Evolutionary conservation across 2,797 vertebrate species (phyloP), one percentile per base, ranked within the genome.

Genomic region (Poliocrania exsul): DNA sequence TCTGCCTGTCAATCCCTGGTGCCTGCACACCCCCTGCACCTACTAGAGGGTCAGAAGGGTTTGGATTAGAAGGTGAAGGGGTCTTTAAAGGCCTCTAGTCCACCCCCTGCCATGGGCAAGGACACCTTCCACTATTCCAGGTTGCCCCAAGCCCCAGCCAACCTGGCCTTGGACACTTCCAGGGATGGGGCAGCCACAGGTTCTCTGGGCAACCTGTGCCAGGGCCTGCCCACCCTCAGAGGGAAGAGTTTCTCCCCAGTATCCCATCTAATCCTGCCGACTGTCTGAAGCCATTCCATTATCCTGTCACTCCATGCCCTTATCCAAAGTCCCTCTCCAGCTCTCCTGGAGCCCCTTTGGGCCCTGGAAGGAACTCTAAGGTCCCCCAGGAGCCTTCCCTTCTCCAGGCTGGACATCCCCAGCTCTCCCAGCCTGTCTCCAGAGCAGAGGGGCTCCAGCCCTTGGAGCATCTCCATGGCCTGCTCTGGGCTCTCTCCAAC

Each of bases 401-500:
- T 64, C 17, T 42, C 31, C 56, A 54, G 56, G 14, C 16, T 23
- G 49, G 56, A 1, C 26, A 11, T 5, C 14, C 42, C 26, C 66
- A 71, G 57, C 42, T 56, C 15, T 50, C 21, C 50, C 66, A 71
- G 31, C 18, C 65, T 19, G 35, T 29, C 13, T 56, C 19, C 72
- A 47, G 1, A 7, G 19, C 42, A 49, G 47, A 38, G 46, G 6
- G 2, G 9, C 33, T 47, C 56, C 65, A 56, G 42, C 37, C 44
- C 37, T 77, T 0, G 31, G 17, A 71, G 23, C 31, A 71, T 0
- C 58, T 1, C 18, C 4, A 0, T 9, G 23, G 18, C 10, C 8
- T 50, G 19, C 50, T 70, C 74, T 37, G 58, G 74, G 2, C 1
- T 33, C 5, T 0, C 5, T 67, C 12, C 61, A 75, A 17, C n/a